Conservation (phyloP, 2,888 invertebrate species). For the Amblyteles armatorius region DNA sequence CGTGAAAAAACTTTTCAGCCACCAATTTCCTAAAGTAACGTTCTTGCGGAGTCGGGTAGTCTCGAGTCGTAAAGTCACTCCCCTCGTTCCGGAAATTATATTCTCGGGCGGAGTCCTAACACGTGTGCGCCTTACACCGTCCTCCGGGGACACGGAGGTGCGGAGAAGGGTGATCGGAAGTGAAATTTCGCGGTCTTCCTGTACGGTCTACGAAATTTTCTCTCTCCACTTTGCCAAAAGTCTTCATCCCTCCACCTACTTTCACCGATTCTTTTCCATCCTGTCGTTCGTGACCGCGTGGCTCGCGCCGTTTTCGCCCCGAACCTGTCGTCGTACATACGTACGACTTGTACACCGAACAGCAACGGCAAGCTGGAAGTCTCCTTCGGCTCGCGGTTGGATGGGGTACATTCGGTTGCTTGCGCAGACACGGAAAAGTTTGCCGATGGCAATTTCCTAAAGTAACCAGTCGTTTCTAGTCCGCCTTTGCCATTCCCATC, state of each 20-base stretch:
- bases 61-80: slow-evolving; percentile 5
- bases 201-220: background rate
- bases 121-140: slow-evolving; percentile 13
- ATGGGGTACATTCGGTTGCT: slow-evolving; percentile 12
- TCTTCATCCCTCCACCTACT: background rate
- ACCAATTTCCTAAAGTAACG: slow-evolving; percentile 80
- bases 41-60: slow-evolving; percentile 22
- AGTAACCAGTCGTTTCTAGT: slow-evolving; percentile 72
- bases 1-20: slow-evolving; percentile 69
- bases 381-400: slow-evolving; percentile 23
- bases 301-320: background rate
- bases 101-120: slow-evolving; percentile 36
- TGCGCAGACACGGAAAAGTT: slow-evolving; percentile 70
- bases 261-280: background rate
- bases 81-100: slow-evolving; percentile 60
- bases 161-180: slow-evolving; percentile 41
- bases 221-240: background rate
- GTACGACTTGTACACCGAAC: background rate
- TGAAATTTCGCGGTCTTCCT: slow-evolving; percentile 23
- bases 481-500: slow-evolving; percentile 27
- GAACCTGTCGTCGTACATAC: slow-evolving; percentile 20
- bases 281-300: background rate
- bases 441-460: slow-evolving; percentile 76
- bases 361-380: background rate
- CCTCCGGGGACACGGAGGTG: background rate